These are phyloP conservation scores for Popillia japonica DNA, from an alignment of 1,140 invertebrate genomes.

Conservation along the genomic window DNA sequence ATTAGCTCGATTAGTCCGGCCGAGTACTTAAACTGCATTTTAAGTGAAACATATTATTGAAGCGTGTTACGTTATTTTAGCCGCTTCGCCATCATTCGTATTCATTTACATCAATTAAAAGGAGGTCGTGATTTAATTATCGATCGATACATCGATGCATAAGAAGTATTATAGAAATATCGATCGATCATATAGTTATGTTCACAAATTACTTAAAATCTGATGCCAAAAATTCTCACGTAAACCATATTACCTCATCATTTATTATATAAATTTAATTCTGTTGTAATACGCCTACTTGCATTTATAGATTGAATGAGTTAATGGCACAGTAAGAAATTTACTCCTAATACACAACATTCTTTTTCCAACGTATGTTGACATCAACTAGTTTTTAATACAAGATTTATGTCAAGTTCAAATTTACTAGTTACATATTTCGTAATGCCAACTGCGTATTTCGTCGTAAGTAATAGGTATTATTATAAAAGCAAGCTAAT, in stretches of 20 bases:
- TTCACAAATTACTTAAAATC: no score
- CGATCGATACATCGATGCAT: background rate
- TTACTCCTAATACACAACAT: background rate
- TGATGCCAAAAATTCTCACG: no score
- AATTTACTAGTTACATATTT: background rate
- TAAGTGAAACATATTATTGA: conserved; percentile 46
- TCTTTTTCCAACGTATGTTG: background rate
- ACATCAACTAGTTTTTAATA: background rate
- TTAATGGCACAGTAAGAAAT: background rate
- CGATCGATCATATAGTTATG: no score
- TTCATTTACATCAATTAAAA: conserved; percentile 17
- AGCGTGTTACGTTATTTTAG: conserved; percentile 9
- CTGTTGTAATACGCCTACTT: no score
- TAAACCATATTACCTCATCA: no score
- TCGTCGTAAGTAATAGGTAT: no score
- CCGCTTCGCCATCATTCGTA: background rate
- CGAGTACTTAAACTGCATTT: conserved; percentile 40
- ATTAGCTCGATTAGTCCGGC: conserved; percentile 45
- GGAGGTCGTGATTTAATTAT: conserved; percentile 3
- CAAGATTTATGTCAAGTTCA: conserved; percentile 5
- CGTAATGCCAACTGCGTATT: background rate
- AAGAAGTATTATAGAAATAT: no score
- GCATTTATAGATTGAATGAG: no score
- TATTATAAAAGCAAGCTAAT: no score
- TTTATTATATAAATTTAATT: no score